Percentiles rank a stretch among this genome's conserved stretches.
These are phyloP conservation scores for Shinisaurus crocodilurus DNA, from an alignment of 2,113 vertebrate species.

Conservation along the genomic window DNA sequence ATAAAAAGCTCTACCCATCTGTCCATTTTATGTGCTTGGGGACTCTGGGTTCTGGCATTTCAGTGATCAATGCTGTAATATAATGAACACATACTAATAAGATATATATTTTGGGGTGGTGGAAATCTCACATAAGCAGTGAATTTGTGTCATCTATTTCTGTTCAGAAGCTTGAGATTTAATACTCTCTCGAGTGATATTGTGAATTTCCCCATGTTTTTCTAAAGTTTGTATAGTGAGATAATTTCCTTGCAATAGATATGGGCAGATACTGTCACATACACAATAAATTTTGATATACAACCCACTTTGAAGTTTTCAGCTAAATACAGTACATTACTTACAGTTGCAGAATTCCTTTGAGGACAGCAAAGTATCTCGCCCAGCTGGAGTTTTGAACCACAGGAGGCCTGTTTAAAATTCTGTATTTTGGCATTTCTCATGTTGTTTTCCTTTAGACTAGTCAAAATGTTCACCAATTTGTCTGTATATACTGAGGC, in stretches of 20 bases:
- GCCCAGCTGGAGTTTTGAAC: constrained; percentile 46
- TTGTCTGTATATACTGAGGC: background rate
- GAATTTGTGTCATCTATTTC: constrained; percentile 56
- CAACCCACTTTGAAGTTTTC: constrained; percentile 57
- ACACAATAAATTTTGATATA: constrained; percentile 62
- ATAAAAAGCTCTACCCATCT: constrained; percentile 75
- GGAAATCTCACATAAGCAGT: constrained; percentile 62
- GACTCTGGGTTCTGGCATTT: constrained; percentile 68
- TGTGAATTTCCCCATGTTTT: constrained; percentile 69
- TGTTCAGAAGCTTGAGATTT: constrained; percentile 65
- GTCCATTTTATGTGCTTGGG: constrained; percentile 67
- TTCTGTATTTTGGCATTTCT: background rate
- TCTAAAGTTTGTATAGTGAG: constrained; percentile 55
- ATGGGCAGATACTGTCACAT: constrained; percentile 54
- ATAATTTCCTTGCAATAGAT: constrained; percentile 68
- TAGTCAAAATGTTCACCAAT: background rate
- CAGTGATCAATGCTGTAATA: constrained; percentile 46
- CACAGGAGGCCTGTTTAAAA: constrained; percentile 31
- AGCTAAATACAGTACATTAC: constrained; percentile 58
- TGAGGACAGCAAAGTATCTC: constrained; percentile 46
- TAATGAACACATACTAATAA: constrained; percentile 42
- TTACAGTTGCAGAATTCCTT: constrained; percentile 57
- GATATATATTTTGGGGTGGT: constrained; percentile 60
- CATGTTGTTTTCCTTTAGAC: background rate
- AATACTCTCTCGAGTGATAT: constrained; percentile 59